A percentile compares a stretch with the other conserved stretches of the same genome.
These are phyloP conservation scores for Microctonus brassicae DNA, from an alignment of 2,888 invertebrate genomes.

Conservation along the genomic window DNA sequence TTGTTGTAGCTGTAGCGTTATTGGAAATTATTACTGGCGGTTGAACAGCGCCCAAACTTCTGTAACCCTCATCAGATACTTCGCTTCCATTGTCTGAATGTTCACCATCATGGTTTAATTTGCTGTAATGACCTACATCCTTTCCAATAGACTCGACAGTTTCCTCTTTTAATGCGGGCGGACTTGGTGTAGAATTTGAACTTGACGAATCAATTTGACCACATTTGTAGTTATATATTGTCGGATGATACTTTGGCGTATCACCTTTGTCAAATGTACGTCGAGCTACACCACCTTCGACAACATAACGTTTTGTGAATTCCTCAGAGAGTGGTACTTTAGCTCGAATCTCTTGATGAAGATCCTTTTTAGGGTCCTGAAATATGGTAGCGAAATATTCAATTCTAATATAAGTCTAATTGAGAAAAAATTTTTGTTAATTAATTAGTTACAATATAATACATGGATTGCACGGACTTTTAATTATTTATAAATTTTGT, in stretches of 20 bases:
- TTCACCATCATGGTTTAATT: conserved; percentile 62
- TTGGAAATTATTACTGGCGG: conserved; percentile 68
- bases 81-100: conserved; percentile 84
- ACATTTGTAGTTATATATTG: conserved; percentile 64
- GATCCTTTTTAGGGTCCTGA: conserved; percentile 60
- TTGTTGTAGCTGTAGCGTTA: conserved; percentile 57
- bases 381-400: neutral
- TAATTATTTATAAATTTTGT: too few relatives aligned
- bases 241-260: conserved; percentile 63
- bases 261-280: conserved; percentile 59
- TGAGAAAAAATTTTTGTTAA: too few relatives aligned
- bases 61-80: conserved; percentile 87
- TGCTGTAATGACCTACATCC: conserved; percentile 55
- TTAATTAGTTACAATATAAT: too few relatives aligned
- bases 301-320: conserved; percentile 62
- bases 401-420: too few relatives aligned
- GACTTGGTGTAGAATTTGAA: conserved; percentile 59
- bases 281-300: conserved; percentile 63
- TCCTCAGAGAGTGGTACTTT: conserved; percentile 61
- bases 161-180: conserved; percentile 48
- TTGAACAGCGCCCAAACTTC: conserved; percentile 81
- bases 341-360: conserved; percentile 52
- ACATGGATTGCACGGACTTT: too few relatives aligned
- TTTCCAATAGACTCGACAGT: conserved; percentile 54
- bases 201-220: conserved; percentile 56